These are phyloP conservation scores for Hypanus sabinus DNA, from an alignment of 2,113 vertebrate genomes.

Conservation along the genomic window DNA sequence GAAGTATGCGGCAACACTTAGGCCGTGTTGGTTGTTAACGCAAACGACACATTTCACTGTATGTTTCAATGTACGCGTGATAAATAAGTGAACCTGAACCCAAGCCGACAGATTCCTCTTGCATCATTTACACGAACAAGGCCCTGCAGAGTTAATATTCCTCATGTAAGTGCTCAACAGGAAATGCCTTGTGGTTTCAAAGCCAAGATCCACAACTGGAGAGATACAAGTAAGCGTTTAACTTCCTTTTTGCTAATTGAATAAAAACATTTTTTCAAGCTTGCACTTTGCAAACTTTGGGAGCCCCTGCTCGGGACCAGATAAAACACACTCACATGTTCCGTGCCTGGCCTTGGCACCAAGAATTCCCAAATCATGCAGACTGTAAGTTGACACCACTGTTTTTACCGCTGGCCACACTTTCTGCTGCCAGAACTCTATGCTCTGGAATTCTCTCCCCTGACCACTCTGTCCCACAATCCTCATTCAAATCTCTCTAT, in stretches of 20 bases:
- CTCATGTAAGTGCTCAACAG: neutral
- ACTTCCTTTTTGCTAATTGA: neutral
- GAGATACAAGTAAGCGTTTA: neutral
- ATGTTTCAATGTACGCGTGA: no score
- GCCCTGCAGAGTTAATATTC: neutral
- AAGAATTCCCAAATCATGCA: neutral
- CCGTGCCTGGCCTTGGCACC: neutral
- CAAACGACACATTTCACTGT: no score
- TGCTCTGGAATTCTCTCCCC: neutral
- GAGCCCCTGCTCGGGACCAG: neutral
- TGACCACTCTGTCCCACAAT: neutral
- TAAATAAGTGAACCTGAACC: no score
- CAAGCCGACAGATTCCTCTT: neutral
- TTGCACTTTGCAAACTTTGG: neutral
- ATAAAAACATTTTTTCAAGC: neutral
- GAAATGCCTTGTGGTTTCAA: neutral
- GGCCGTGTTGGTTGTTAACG: no score
- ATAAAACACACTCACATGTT: neutral
- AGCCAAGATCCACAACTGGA: neutral
- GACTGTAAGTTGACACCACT: neutral
- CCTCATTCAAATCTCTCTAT: neutral
- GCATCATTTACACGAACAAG: neutral
- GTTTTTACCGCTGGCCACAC: neutral
- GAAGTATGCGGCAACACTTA: no score
- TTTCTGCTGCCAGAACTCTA: neutral